Base-by-base conservation (phyloP, 2,797 vertebrate species). In the Ispidina picta region DNA sequence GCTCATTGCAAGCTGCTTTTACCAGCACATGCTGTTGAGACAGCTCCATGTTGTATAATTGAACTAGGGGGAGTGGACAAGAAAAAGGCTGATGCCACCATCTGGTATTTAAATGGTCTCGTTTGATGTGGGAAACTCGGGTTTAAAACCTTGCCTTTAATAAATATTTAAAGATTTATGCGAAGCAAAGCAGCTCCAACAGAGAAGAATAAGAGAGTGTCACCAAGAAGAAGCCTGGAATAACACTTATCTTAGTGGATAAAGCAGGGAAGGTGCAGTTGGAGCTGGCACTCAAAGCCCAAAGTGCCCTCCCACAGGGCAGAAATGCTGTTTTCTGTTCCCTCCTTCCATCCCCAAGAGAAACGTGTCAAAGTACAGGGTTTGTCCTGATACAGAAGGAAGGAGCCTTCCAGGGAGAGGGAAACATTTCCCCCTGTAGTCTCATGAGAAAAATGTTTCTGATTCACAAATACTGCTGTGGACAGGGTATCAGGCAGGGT, bases 121-220 rank as follows among this genome's bases (percentile, higher is more conserved):
- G 55, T 88, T 92, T 91, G 63, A 94, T 83, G 73, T 75, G 85
- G 85, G 76, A 92, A 88, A 52, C 19, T 72, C 66, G 56, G 76
- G 80, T 94, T 94, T 76, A 91, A 78, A 92, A 91, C 63, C 52
- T 83, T 65, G 69, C 79, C 49, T 56, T 83, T 81, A 68, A 83
- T 80, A 93, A 94, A 92, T 93, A 83, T 77, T 94, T 90, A 51
- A 92, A 86, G 58, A 56, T 31, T 51, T 91, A 72, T 70, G 59
- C 79, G 72, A 83, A 93, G 64, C 2, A 3, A 74, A 89, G 26
- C 46, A 62, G 83, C 51, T 88, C 79, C 46, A 65, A 44, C 35
- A 81, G 76, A 78, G 76, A 83, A 62, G 66, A 80, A 29, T 54
- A 63, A 56, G 33, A 85, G 54, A 56, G 51, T 69, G 44, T 26